phyloP scores from a whole-genome alignment of 1,140 invertebrate genomes.

The Plodia interpunctella region DNA sequence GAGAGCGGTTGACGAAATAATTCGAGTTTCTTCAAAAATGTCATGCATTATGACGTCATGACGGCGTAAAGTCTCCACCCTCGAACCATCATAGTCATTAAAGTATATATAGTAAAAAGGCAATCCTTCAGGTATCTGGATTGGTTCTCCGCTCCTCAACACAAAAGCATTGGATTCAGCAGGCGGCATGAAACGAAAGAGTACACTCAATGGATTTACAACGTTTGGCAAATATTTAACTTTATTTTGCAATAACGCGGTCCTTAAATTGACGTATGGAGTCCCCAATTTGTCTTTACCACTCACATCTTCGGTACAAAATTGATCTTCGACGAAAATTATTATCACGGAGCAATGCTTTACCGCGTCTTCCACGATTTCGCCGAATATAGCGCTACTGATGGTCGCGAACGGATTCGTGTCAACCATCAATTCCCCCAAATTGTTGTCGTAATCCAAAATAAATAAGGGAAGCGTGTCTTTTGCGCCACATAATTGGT shows the following conservation, averaged over 20 bases:
- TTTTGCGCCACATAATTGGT: conserved; percentile 1
- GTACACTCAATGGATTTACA: conserved; percentile 33
- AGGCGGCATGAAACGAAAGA: conserved; percentile 35
- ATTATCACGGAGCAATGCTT: conserved; percentile 37
- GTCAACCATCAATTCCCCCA: conserved; percentile 26
- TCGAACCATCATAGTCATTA: conserved; percentile 37
- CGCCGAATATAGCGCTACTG: conserved; percentile 28
- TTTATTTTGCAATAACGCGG: conserved; percentile 31
- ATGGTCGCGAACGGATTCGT: conserved; percentile 43
- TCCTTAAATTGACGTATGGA: conserved; percentile 35
- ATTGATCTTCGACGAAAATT: conserved; percentile 48
- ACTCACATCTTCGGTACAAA: conserved; percentile 46
- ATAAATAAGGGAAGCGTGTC: conserved; percentile 37
- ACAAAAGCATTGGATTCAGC: conserved; percentile 34
- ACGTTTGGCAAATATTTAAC: conserved; percentile 45
- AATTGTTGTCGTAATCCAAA: conserved; percentile 34
- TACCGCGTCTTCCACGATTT: conserved; percentile 37
- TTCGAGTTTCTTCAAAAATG: conserved; percentile 29
- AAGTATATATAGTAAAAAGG: conserved; percentile 54
- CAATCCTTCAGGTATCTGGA: conserved; percentile 34
- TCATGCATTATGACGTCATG: conserved; percentile 51
- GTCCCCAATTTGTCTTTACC: conserved; percentile 39
- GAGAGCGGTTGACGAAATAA: conserved; percentile 35
- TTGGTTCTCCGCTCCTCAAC: conserved; percentile 29
- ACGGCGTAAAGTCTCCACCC: conserved; percentile 28